Base-by-base conservation (phyloP, 64 coral and sea anemone species). In the Dendrophyllia cribrosa region DNA sequence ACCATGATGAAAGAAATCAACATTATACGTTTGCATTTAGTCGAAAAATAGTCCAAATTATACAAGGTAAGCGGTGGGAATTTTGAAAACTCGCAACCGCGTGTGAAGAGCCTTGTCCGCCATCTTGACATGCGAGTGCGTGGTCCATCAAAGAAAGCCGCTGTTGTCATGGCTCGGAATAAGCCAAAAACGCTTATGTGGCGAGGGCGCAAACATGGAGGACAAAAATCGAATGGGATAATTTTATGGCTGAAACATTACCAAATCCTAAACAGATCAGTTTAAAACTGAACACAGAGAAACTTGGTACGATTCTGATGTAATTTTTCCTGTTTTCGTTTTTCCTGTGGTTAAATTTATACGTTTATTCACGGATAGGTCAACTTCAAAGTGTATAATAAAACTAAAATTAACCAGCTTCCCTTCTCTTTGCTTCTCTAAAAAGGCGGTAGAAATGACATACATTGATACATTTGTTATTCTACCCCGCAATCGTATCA, bases 131-230 rank as follows among this genome's bases (percentile, higher is more conserved):
- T 49, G 48, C 75, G 75, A 77, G 75, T 55, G 49, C n/a, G 2
- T 19, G 72, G 46, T 74, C 46, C 71, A 74, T 66, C 15, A 66
- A 13, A 66, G 63, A 66, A 66, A 66, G 63, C 63, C 17, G 63
- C 63, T 66, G 71, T 49, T 74, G 71, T 16, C 72, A 74, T 74
- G 72, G 72, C 43, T 47, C 12, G 4, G 15, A 14, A 11, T 74
- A 46, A 74, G 72, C 43, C 72, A 74, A 17, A 74, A 74, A 48
- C 10, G 72, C 3, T 74, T 74, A 50, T 19, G 14, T 48, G 72
- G 72, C 72, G 12, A 74, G 72, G 72, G 9, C 44, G 44, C 72
- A 48, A 74, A 74, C 19, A 74, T 74, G 72, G 72, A 43, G 72
- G 72, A 47, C 10, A 74, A 49, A 74, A 45, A 15, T 48, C 3